Evolutionary conservation across 2,113 vertebrate genomes (phyloP), one percentile per base, ranked within the genome.

Genomic region (Pholis gunnellus): DNA sequence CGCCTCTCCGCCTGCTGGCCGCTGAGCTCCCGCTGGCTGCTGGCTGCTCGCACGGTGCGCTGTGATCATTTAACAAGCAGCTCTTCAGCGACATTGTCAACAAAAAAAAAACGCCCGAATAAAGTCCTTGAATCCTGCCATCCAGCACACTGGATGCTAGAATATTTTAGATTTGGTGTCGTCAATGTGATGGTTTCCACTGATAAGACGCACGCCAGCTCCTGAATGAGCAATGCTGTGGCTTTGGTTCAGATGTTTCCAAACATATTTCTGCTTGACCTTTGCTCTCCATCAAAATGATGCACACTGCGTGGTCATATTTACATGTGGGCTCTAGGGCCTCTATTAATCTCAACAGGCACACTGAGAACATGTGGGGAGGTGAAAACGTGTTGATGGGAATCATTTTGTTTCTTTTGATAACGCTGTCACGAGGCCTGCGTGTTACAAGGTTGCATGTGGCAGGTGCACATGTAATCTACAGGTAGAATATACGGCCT

Each of bases 11-110:
- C 31, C 44, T 66, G 66, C 44, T 63, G 67, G 68, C 85, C 46
- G 78, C 80, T 69, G 72, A 52, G 70, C 78, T 71, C 52, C 74
- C 52, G 66, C 67, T 15, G 81, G 79, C 70, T 73, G 69, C 71
- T 2, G 54, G 6, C 60, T 64, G 57, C n/a, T 60, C 34, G 44
- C 64, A 3, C 66, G 29, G 64, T 25, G 15, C 70, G n/a, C n/a
- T 36, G 1, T 15, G 27, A 57, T 59, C 60, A 17, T 73, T 34
- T 6, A 63, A 27, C 59, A 54, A 27, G 46, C 57, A 25, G 20
- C 56, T 46, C 29, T 36, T 22, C 38, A 34, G 15, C 42, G n/a
- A 3, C 40, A 40, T 10, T 20, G 27, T 36, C 36, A 14, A 48
- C n/a, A 48, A 17, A 15, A 48, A 38, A 1, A 29, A 27, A 34